Percentiles rank a stretch among this genome's conserved stretches.
These are phyloP conservation scores for Theocolax elegans DNA, from an alignment of 1,140 invertebrate species.

Conservation along the genomic window DNA sequence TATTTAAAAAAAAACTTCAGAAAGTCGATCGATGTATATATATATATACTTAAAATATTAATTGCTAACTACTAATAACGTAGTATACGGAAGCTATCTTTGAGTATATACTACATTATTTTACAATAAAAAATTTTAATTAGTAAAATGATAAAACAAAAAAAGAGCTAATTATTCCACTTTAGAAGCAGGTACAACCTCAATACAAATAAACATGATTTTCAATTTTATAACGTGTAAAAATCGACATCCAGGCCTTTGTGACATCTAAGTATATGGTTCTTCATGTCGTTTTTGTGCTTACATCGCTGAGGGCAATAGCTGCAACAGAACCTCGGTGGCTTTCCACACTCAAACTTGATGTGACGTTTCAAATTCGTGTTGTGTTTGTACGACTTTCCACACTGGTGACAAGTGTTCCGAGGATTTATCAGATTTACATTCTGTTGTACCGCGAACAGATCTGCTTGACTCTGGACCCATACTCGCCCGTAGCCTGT, in stretches of 20 bases:
- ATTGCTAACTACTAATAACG: no score
- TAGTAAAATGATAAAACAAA: no score
- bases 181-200: no score
- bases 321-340: slow-evolving; percentile 44
- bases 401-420: slow-evolving; percentile 12
- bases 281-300: slow-evolving; percentile 45
- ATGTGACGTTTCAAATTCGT: slow-evolving; percentile 23
- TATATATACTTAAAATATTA: no score
- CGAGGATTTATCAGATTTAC: neutral
- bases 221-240: neutral
- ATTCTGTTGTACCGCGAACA: neutral
- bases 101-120: no score
- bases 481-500: neutral
- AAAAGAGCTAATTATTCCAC: no score
- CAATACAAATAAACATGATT: neutral
- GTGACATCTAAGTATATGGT: slow-evolving; percentile 37
- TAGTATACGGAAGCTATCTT: no score
- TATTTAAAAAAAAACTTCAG: no score
- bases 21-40: no score
- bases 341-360: slow-evolving; percentile 16
- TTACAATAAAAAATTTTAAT: no score
- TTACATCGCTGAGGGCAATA: slow-evolving; percentile 51
- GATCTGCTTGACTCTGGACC: neutral
- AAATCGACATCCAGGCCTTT: slow-evolving; percentile 17
- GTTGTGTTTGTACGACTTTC: slow-evolving; percentile 26